Conservation (phyloP, 2,888 invertebrate genomes). For the Cancer borealis region DNA sequence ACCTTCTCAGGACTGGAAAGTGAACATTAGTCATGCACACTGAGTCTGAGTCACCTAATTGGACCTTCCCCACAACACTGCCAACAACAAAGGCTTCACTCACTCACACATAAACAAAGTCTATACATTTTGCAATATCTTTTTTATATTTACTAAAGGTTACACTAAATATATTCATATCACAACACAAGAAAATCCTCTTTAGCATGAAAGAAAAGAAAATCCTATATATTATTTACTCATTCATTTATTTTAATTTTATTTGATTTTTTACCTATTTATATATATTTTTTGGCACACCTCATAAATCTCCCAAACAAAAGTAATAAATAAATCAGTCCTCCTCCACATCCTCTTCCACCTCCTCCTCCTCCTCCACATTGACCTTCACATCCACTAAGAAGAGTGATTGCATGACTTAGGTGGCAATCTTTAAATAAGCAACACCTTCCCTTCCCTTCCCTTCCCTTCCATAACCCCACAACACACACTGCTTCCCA, state of each 20-base stretch:
- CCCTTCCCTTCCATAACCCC: not conserved
- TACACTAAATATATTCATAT: too few species aligned
- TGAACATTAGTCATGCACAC: too few species aligned
- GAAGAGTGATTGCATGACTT: too few species aligned
- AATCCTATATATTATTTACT: not conserved
- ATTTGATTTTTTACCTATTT: not conserved
- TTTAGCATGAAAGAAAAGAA: not conserved
- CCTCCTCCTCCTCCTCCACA: too few species aligned
- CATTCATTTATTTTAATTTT: not conserved
- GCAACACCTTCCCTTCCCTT: not conserved
- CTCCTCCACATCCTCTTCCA: too few species aligned
- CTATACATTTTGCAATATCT: too few species aligned
- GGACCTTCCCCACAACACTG: not conserved
- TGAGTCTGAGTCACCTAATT: too few species aligned
- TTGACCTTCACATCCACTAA: not conserved
- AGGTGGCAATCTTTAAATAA: too few species aligned
- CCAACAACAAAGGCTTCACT: not conserved
- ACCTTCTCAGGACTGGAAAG: too few species aligned
- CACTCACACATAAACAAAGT: too few species aligned
- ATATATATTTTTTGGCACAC: not conserved
- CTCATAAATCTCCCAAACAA: not conserved
- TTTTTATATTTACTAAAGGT: not conserved
- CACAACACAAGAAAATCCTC: not conserved
- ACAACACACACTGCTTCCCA: not conserved
- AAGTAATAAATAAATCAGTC: too few species aligned